These are phyloP conservation scores for Congeria kusceri DNA, from an alignment of 2,888 invertebrate genomes.

Conservation along the genomic window DNA sequence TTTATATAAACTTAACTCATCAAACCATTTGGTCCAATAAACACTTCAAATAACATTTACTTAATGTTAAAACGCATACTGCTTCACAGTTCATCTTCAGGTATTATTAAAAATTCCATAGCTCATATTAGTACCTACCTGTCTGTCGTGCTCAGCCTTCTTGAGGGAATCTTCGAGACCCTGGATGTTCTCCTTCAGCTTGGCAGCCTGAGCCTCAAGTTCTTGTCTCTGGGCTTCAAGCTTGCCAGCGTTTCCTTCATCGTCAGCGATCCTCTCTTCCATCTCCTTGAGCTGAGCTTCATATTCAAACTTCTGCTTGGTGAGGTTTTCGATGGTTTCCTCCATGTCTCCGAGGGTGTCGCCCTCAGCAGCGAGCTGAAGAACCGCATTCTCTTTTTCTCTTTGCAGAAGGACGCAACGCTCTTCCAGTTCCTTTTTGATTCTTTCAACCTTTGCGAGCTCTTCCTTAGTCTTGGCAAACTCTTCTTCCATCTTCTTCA, in stretches of 20 bases:
- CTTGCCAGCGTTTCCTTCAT: conserved; percentile 98
- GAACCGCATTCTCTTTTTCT: conserved; percentile 96
- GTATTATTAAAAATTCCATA: too few relatives aligned
- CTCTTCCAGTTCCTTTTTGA: conserved; percentile 97
- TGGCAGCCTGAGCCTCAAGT: conserved; percentile 97
- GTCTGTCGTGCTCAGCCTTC: conserved; percentile 94
- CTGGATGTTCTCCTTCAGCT: conserved; percentile 99
- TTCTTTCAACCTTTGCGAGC: conserved; percentile 96
- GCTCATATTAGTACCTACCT: neutral
- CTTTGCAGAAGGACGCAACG: conserved; percentile 96
- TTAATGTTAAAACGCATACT: too few relatives aligned
- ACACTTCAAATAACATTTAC: too few relatives aligned
- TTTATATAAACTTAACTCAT: too few relatives aligned
- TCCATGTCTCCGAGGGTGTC: conserved; percentile 95
- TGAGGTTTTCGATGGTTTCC: conserved; percentile 96
- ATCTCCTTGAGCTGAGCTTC: conserved; percentile 97
- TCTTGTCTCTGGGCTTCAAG: conserved; percentile 98
- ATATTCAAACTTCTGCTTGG: conserved; percentile 97
- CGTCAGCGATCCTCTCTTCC: conserved; percentile 97
- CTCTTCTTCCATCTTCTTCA: conserved; percentile 98
- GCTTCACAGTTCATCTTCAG: too few relatives aligned
- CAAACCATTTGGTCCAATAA: too few relatives aligned
- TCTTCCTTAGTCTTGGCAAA: conserved; percentile 97
- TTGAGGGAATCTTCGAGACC: conserved; percentile 95
- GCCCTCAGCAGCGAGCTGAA: conserved; percentile 95